phyloP scores from a whole-genome alignment of 2,888 invertebrate genomes.

The Parnassius mnemosyne region DNA sequence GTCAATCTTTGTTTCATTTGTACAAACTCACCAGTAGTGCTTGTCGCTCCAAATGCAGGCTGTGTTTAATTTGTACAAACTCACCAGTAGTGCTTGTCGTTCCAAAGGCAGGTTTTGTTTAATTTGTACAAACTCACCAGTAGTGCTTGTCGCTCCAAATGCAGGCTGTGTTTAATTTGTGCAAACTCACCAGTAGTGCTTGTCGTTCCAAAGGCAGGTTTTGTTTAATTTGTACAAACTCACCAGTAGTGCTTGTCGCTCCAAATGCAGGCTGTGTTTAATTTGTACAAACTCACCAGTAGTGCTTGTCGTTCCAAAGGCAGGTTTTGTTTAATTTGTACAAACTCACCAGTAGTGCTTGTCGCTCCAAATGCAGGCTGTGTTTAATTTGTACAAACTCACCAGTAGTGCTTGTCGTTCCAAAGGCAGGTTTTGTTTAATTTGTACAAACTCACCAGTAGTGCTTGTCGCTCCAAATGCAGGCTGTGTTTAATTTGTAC shows the following conservation, averaged over 20 bases:
- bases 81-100: slow-evolving; percentile 55
- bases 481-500: slow-evolving; percentile 46
- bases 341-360: slow-evolving; percentile 47
- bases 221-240: slow-evolving; percentile 18
- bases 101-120: slow-evolving; percentile 68
- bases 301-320: slow-evolving; percentile 67
- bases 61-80: slow-evolving; percentile 34
- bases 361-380: slow-evolving; percentile 76
- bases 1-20: background rate
- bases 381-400: slow-evolving; percentile 18
- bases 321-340: slow-evolving; percentile 41
- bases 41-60: slow-evolving; percentile 73
- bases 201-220: slow-evolving; percentile 73
- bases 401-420: slow-evolving; percentile 58
- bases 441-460: slow-evolving; percentile 42
- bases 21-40: slow-evolving; percentile 48
- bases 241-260: slow-evolving; percentile 53
- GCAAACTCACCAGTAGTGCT: slow-evolving; percentile 48
- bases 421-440: slow-evolving; percentile 64
- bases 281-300: slow-evolving; percentile 42
- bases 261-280: slow-evolving; percentile 73
- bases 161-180: slow-evolving; percentile 55
- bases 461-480: slow-evolving; percentile 70
- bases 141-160: slow-evolving; percentile 63
- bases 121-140: slow-evolving; percentile 42